Base-by-base conservation (phyloP, 2,797 vertebrate genomes). In the Loriculus beryllinus region DNA sequence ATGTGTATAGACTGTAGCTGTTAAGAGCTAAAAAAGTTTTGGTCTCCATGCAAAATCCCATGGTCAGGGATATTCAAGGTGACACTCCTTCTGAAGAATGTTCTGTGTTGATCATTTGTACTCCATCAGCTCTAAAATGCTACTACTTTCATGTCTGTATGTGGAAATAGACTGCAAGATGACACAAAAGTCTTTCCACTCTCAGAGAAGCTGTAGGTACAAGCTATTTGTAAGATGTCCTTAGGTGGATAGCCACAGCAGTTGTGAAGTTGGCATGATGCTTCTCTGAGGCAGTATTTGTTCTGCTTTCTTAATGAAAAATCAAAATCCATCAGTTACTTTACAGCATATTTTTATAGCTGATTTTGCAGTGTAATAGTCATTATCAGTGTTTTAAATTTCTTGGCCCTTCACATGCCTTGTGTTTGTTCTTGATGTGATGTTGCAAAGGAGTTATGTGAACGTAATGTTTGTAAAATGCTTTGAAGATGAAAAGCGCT, bases 401-500 rank as follows among this genome's bases (percentile, higher is more conserved):
- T 94, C 77, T 82, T 82, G 85, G 82, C 68, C 85, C 52, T 80
- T 94, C 20, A 1, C 68, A 25, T 54, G 70, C 85, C 74, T 74
- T 88, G 77, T 60, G 39, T 86, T 94, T 42, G 64, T 74, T 90
- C 54, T 92, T 90, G 33, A 88, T 93, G 77, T 88, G 88, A 90
- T 45, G 48, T 80, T 92, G 87, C 63, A 68, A n/a, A 85, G 77
- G 81, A 88, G 80, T 93, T 82, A 47, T 6, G 56, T 65, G 87
- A 93, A 80, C 1, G 2, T 88, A 76, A 82, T 78, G 31, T 85
- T 90, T 77, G 63, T 84, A 84, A 95, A 90, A 80, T 57, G 67
- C 95, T 95, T 94, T 92, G 82, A 94, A 93, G 93, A 88, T 94
- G 9, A 96, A 90, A 94, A 93, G 71, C 81, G 84, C 51, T 86